Percentiles rank a stretch among this genome's conserved stretches.
Conservation (phyloP, 1,140 invertebrate species). For the Cydia splendana region DNA sequence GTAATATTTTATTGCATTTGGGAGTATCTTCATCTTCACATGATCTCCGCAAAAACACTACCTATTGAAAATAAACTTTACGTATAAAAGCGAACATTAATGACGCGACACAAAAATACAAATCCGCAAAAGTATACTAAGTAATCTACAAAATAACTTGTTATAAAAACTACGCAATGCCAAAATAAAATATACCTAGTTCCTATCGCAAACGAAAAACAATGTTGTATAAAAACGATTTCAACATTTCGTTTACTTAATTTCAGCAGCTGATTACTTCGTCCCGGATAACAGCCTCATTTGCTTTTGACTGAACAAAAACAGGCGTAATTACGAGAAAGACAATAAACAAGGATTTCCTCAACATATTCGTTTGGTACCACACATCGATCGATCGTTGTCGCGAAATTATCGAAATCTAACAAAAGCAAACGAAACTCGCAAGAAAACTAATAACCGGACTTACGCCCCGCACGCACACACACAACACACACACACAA, state of each 20-base stretch:
- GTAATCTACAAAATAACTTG: not conserved
- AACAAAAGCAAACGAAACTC: constrained; percentile 76
- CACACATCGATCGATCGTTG: constrained; percentile 61
- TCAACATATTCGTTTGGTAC: constrained; percentile 38
- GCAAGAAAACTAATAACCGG: constrained; percentile 78
- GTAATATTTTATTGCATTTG: no score
- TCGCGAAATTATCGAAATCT: constrained; percentile 78
- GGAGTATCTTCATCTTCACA: no score
- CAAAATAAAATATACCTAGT: not conserved
- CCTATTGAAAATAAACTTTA: no score
- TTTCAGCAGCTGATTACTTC: not conserved
- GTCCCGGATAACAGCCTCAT: constrained; percentile 3
- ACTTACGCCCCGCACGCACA: constrained; percentile 56
- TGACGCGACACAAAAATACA: no score
- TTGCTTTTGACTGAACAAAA: not conserved
- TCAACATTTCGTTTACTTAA: not conserved
- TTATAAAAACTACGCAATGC: not conserved
- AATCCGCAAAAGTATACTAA: no score
- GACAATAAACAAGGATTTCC: not conserved
- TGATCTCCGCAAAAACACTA: no score
- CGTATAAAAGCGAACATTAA: no score
- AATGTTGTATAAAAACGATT: not conserved
- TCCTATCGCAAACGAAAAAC: not conserved
- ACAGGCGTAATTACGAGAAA: constrained; percentile 18
- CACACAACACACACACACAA: constrained; percentile 42